Percentiles rank a stretch among this genome's conserved stretches.
Evolutionary conservation across 2,113 vertebrate genomes (phyloP).

Genomic region (Columba janthina): DNA sequence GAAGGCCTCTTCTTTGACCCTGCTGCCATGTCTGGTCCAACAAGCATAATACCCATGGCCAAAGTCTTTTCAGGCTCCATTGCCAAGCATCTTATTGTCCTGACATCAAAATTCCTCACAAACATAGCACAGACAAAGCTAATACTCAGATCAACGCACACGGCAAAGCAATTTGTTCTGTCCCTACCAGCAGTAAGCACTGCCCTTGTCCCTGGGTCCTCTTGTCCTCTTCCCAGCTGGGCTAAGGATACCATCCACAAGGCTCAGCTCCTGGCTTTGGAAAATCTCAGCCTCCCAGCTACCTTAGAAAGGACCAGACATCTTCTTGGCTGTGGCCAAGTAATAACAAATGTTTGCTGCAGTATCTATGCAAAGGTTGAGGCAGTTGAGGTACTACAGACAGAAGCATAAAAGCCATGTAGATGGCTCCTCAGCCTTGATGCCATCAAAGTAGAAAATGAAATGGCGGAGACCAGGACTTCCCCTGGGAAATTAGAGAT

Average conservation of each 20-base stretch:
- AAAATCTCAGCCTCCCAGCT: not conserved
- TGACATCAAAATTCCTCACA: not conserved
- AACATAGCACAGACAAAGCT: not conserved
- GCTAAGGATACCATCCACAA: not conserved
- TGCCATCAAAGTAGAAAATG: not conserved
- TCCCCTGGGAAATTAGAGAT: not conserved
- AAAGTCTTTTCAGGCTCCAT: not conserved
- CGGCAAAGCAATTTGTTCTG: not conserved
- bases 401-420: not conserved
- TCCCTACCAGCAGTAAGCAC: not conserved
- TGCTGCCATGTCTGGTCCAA: not conserved
- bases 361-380: not conserved
- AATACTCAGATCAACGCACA: not conserved
- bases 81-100: not conserved
- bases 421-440: not conserved
- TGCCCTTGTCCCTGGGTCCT: not conserved
- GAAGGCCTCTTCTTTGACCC: not conserved
- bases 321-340: not conserved
- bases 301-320: not conserved
- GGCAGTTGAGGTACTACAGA: not conserved
- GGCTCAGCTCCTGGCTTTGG: not conserved
- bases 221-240: not conserved
- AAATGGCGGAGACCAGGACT: not conserved
- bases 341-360: not conserved
- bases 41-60: rapidly evolving